Evolutionary conservation across 2,888 invertebrate genomes (phyloP).

Genomic region (Agrochola lychnidis): DNA sequence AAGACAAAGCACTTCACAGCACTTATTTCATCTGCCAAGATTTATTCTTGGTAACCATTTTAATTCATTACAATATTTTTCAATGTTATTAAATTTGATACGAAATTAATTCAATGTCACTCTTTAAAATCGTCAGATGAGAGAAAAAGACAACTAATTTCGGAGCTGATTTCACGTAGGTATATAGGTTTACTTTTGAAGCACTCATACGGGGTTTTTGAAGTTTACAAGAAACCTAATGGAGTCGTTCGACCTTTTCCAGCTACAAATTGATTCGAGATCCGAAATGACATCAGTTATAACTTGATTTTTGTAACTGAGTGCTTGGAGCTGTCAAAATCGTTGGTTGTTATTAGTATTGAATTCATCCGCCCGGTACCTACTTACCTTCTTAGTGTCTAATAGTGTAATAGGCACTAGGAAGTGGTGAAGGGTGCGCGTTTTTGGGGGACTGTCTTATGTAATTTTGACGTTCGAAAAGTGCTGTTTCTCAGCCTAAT

Average conservation of each 20-base stretch:
- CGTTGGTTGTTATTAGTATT: too few relatives aligned
- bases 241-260: constrained; percentile 19
- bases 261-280: constrained; percentile 34
- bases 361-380: too few relatives aligned
- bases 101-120: neutral
- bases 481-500: too few relatives aligned
- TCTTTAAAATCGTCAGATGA: neutral
- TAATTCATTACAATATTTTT: neutral
- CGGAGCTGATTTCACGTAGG: too few relatives aligned
- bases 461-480: too few relatives aligned
- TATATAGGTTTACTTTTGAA: neutral
- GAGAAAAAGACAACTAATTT: neutral
- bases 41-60: neutral
- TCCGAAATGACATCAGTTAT: neutral
- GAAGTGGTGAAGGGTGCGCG: too few relatives aligned
- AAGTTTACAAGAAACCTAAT: constrained; percentile 12
- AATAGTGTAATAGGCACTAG: too few relatives aligned
- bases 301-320: too few relatives aligned
- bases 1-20: neutral
- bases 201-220: neutral
- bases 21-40: neutral
- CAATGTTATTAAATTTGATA: neutral
- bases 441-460: too few relatives aligned
- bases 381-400: too few relatives aligned
- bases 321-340: too few relatives aligned